Evolutionary conservation across 1,140 invertebrate genomes (phyloP), one percentile per base, ranked within the genome.

Genomic region (Neoseiulus cucumeris): DNA sequence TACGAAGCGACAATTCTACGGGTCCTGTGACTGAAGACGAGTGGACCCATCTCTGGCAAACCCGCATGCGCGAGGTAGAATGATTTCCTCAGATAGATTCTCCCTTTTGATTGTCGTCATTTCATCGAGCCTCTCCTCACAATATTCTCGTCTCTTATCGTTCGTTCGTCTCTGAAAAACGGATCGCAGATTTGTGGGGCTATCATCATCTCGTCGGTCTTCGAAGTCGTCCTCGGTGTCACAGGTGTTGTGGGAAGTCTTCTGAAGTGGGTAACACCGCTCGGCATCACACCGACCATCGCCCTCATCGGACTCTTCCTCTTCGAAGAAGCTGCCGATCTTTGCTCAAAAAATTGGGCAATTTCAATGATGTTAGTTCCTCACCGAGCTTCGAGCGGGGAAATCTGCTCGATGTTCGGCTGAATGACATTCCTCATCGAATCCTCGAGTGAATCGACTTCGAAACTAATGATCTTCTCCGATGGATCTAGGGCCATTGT

Each of bases 401-500:
- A n/a, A n/a, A n/a, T n/a, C n/a, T n/a, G n/a, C n/a, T n/a, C n/a
- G n/a, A n/a, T n/a, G n/a, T n/a, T n/a, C n/a, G n/a, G n/a, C n/a
- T n/a, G n/a, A n/a, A n/a, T n/a, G n/a, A n/a, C n/a, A n/a, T n/a
- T n/a, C n/a, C n/a, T n/a, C n/a, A n/a, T n/a, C n/a, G n/a, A 9
- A 39, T 39, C 4, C 33, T 39, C 33, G 33, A 39, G n/a, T n/a
- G n/a, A n/a, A n/a, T n/a, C n/a, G n/a, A n/a, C n/a, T 39, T 6
- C 33, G 33, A 39, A 4, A 39, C 4, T 39, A 39, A 39, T 9
- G 33, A 39, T 9, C 28, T 1, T 2, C 14, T 65, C 5, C 20
- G 18, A n/a, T 6, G 17, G 12, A 18, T 80, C 0, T 73, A 91
- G 88, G 65, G 91, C 88, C 0, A 87, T 90, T 67, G 75, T 81